phyloP scores from a whole-genome alignment of 2,888 invertebrate genomes.

The Diploptera punctata region DNA sequence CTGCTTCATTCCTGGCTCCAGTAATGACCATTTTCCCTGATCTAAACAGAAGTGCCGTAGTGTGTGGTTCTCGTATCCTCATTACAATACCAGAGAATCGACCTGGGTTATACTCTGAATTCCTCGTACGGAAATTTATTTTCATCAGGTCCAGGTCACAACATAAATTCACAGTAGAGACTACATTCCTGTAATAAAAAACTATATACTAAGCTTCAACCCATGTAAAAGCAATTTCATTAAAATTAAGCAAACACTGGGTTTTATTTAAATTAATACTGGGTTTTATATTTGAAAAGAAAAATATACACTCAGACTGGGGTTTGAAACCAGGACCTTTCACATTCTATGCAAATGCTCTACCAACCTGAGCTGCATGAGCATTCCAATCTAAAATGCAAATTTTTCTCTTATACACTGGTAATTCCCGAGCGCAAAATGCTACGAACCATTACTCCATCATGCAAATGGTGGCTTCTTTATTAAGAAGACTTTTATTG shows the following conservation, averaged over 20 bases:
- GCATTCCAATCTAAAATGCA: too few species aligned
- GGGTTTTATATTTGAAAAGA: too few species aligned
- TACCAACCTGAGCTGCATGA: neutral
- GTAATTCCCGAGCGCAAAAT: too few species aligned
- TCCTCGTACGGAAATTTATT: constrained; percentile 80
- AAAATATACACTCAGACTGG: too few species aligned
- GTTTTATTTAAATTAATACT: neutral
- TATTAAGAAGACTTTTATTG: too few species aligned
- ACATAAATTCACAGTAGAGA: constrained; percentile 77
- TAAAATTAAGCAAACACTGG: neutral
- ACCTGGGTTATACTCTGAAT: constrained; percentile 83
- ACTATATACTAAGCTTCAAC: neutral
- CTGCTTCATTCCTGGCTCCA: constrained; percentile 78
- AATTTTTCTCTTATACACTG: too few species aligned
- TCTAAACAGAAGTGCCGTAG: constrained; percentile 76
- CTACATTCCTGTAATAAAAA: constrained; percentile 70
- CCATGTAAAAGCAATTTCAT: too few species aligned
- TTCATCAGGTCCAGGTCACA: constrained; percentile 74
- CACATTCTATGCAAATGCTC: too few species aligned
- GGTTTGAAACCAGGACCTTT: too few species aligned
- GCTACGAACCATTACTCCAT: too few species aligned
- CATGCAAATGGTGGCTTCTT: too few species aligned
- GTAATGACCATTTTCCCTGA: constrained; percentile 86
- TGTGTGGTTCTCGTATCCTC: constrained; percentile 80
- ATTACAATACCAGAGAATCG: constrained; percentile 84